Percentiles rank a stretch among this genome's conserved stretches.
These are phyloP conservation scores for Grantiella picta DNA, from an alignment of 2,113 vertebrate species.

Conservation along the genomic window DNA sequence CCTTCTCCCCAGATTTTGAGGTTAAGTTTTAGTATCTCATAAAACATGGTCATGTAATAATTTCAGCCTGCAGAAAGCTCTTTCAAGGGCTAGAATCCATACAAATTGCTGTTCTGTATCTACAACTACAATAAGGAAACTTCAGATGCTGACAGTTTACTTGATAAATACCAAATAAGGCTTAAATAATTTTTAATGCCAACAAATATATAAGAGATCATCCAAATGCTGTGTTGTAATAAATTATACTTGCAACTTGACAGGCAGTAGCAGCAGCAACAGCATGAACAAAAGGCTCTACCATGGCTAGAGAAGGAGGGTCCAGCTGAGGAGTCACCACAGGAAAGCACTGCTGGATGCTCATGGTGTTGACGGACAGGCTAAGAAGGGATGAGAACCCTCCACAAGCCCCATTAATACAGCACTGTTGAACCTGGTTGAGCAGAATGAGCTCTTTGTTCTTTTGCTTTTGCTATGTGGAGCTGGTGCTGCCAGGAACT, in stretches of 20 bases:
- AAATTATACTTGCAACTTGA: not conserved
- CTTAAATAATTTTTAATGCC: slow-evolving; percentile 71
- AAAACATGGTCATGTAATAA: slow-evolving; percentile 54
- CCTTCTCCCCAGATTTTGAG: not conserved
- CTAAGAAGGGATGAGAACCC: not conserved
- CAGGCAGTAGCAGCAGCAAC: not conserved
- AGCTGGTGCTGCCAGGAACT: not conserved
- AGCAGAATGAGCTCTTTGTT: not conserved
- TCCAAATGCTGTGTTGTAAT: not conserved
- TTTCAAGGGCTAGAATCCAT: slow-evolving; percentile 38
- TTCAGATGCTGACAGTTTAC: slow-evolving; percentile 56
- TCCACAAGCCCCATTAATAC: not conserved
- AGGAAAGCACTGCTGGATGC: not conserved
- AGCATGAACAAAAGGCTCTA: not conserved
- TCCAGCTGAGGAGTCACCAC: not conserved
- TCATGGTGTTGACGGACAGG: not conserved
- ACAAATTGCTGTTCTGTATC: slow-evolving; percentile 59
- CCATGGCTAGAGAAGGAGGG: not conserved
- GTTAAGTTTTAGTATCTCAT: slow-evolving; percentile 44
- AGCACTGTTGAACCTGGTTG: not conserved
- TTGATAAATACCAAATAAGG: slow-evolving; percentile 71
- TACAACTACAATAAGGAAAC: slow-evolving; percentile 62
- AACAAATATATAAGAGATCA: slow-evolving; percentile 46
- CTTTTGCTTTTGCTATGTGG: accelerated
- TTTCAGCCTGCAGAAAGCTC: slow-evolving; percentile 55